A percentile compares a stretch with the other conserved stretches of the same genome.
Conservation (phyloP, 30 jellyfish, hydroid and myxozoan genomes). For the Calvadosia cruxmelitensis region DNA sequence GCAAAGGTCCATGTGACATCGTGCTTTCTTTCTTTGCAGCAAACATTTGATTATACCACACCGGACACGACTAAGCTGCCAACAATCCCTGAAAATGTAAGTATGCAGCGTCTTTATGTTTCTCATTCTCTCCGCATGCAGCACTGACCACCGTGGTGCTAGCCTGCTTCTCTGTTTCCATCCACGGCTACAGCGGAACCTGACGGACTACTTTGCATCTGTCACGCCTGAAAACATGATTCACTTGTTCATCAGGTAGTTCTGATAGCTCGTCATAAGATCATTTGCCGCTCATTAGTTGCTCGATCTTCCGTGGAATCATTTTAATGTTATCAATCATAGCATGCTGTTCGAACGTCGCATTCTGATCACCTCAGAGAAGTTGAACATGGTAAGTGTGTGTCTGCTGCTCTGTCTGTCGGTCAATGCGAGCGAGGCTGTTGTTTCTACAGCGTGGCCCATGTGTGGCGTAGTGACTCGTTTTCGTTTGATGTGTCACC, state of each 20-base stretch:
- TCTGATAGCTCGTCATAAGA: background rate
- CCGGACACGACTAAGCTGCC: slow-evolving; percentile 95
- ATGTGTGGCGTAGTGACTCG: background rate
- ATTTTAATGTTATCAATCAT: no score
- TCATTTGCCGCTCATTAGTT: background rate
- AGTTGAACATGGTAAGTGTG: slow-evolving; percentile 51
- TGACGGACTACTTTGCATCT: slow-evolving; percentile 80
- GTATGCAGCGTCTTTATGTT: background rate
- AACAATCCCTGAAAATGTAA: slow-evolving; percentile 86
- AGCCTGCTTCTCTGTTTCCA: background rate
- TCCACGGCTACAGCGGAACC: slow-evolving; percentile 45
- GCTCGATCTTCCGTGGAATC: background rate
- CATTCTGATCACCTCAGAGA: slow-evolving; percentile 66
- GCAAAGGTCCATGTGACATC: no score
- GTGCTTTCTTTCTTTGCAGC: background rate
- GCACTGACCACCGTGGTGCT: background rate
- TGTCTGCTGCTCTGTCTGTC: background rate
- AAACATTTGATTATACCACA: slow-evolving; percentile 48
- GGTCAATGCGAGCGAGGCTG: background rate
- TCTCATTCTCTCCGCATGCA: background rate
- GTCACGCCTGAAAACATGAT: slow-evolving; percentile 80
- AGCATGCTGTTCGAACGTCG: slow-evolving; percentile 88
- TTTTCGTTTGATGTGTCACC: slow-evolving; percentile 3
- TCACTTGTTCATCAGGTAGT: slow-evolving; percentile 66
- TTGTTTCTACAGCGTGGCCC: background rate